Evolutionary conservation across 2,113 vertebrate genomes (phyloP).

Genomic region (Ranitomeya variabilis): DNA sequence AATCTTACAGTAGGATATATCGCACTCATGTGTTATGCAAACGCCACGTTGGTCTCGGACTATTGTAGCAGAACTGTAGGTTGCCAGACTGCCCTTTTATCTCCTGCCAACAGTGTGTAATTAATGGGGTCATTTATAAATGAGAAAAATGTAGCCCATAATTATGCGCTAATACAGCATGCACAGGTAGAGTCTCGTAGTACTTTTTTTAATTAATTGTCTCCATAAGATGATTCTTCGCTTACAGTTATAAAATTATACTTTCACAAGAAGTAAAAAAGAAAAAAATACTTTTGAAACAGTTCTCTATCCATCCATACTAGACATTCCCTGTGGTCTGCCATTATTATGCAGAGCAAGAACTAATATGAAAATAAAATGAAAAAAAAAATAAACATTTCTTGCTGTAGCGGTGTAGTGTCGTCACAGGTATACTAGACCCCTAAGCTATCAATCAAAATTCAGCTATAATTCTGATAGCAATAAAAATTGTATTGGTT

Average conservation of each 20-base stretch:
- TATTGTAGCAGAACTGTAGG: background rate
- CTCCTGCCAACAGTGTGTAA: background rate
- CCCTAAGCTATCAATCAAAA: too few species aligned
- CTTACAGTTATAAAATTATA: background rate
- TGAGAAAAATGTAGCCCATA: background rate
- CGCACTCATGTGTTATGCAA: conserved; percentile 1
- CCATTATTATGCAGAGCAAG: background rate
- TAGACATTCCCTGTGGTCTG: background rate
- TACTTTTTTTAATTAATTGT: too few species aligned
- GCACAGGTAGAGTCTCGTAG: background rate
- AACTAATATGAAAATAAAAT: background rate
- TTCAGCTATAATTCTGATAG: too few species aligned
- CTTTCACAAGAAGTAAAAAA: background rate
- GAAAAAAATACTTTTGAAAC: background rate
- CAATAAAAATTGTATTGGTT: too few species aligned
- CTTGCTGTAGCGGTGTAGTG: too few species aligned
- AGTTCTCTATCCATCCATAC: background rate
- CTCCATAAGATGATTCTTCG: background rate
- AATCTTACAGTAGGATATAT: background rate
- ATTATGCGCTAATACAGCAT: background rate
- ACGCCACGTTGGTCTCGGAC: conserved; percentile 1
- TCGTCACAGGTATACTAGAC: too few species aligned
- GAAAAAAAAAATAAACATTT: too few species aligned
- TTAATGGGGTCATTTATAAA: conserved; percentile 15
- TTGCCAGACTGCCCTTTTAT: background rate